Evolutionary conservation across 2,113 vertebrate genomes (phyloP), one percentile per base, ranked within the genome.

Genomic region (Oncorhynchus masou): DNA sequence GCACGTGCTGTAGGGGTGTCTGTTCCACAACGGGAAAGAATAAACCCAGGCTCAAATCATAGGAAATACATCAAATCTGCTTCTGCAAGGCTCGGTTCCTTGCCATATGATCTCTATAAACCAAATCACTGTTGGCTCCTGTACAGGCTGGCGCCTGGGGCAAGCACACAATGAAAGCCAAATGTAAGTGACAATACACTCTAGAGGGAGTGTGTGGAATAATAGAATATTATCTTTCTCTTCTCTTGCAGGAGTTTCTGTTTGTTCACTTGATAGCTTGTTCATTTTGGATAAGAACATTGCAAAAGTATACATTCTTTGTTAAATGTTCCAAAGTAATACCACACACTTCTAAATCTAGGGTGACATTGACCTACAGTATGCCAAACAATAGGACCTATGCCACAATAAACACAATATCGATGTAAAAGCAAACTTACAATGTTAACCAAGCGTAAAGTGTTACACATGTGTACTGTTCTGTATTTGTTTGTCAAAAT

Each of bases 101-200:
- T 94, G 93, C 94, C 95, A 96, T 95, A 95, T 94, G 94, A 96
- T 96, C 95, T 95, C 93, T 93, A 95, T 96, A 96, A 96, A 96
- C 92, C 92, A 94, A 95, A 95, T 95, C 92, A 94, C 94, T 93
- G 90, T 93, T 93, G 93, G 94, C 93, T 93, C 90, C 91, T 91
- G 88, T 90, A 93, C 93, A 93, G 92, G 93, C 92, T 91, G 90
- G 87, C 1, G 95, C 95, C 94, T 93, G 89, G 91, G 93, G 95
- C 94, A 91, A 88, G 70, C 72, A 71, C 88, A 84, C 95, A 95
- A 96, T 96, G 88, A 95, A 95, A 95, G 93, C 94, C 95, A 96
- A 95, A 96, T 95, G 93, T 85, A 91, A 92, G 93, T 93, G 94
- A 95, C 95, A 96, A 94, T 94, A 91, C 91, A 85, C 89, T 87